Base-by-base conservation (phyloP, 2,113 vertebrate genomes). In the Philantomba maxwellii region DNA sequence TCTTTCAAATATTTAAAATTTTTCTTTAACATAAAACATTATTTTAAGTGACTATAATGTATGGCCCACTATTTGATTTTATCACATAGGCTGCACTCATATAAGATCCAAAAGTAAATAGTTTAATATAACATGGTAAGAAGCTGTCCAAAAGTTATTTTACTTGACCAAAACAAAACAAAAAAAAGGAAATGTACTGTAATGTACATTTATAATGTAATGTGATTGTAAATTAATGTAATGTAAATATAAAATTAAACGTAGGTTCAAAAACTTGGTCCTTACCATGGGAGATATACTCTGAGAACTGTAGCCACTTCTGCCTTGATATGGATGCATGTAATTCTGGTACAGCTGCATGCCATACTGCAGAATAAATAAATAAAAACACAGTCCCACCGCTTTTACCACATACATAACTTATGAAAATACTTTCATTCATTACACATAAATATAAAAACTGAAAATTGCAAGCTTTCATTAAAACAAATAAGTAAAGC, bases 261-360 rank as follows among this genome's bases (percentile, higher is more conserved):
- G 87, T 26, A 97, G 57, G 57, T 95, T 95, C 39, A 94, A 53
- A 87, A 95, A 87, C n/a, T 28, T 91, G 51, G 57, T 93, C 96
- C 99, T 98, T 99, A 99, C 99, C 99, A 99, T 99, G 60, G 99
- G 99, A 93, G 99, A 99, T 60, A 99, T 23, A 98, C 98, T 99
- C 98, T 99, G 99, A 94, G 98, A 98, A 93, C 95, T 98, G 95
- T 96, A 98, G 95, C 98, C 98, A 97, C 98, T 99, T 99, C 99
- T 99, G 60, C 98, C 98, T 98, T 99, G 99, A 97, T 99, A 99
- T 6, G 99, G 99, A 98, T 99, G 99, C 97, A 99, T 98, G 96
- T 99, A 99, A 99, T 99, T 99, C 99, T 99, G 99, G 98, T 99
- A 99, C 94, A 99, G 99, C 96, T 99, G 99, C 99, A 99, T 99